phyloP scores from a whole-genome alignment of 1,140 invertebrate species.

The Mesaphorura yosii region DNA sequence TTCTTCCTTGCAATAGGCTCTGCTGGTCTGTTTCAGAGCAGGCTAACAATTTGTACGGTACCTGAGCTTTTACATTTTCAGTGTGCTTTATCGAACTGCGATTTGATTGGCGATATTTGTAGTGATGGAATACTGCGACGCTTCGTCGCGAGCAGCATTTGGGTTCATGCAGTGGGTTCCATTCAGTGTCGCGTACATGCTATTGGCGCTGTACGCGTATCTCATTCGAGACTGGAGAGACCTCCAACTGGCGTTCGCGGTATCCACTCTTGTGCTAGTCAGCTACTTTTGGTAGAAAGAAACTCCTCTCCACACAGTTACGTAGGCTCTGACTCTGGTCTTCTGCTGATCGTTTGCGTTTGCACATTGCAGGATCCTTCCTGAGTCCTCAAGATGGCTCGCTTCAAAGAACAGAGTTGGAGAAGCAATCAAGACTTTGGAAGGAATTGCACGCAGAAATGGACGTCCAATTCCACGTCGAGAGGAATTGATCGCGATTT shows the following conservation, averaged over 20 bases:
- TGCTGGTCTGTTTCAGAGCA: constrained; percentile 58
- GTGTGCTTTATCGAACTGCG: not conserved
- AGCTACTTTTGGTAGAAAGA: constrained; percentile 46
- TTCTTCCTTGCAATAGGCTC: constrained; percentile 53
- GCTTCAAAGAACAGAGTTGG: constrained; percentile 56
- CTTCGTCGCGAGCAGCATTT: constrained; percentile 4
- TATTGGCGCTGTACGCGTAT: constrained; percentile 56
- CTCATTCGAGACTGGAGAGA: constrained; percentile 57
- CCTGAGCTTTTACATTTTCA: not conserved
- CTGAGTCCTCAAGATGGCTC: constrained; percentile 75
- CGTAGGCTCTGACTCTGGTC: too few species aligned
- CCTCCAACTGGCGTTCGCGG: constrained; percentile 55
- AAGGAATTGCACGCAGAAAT: constrained; percentile 49
- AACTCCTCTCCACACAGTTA: too few species aligned
- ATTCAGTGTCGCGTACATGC: constrained; percentile 55
- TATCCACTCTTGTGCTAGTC: constrained; percentile 54
- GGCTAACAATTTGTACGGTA: constrained; percentile 46
- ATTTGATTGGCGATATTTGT: not conserved
- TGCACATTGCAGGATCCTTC: constrained; percentile 51
- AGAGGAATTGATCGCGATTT: not conserved
- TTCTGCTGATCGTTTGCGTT: too few species aligned
- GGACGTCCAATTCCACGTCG: constrained; percentile 31
- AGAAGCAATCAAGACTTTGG: constrained; percentile 54
- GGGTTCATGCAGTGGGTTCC: constrained; percentile 10
- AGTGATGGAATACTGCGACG: constrained; percentile 14